Conservation (phyloP, 2,113 vertebrate genomes). For the Marcusenius ussheri region DNA sequence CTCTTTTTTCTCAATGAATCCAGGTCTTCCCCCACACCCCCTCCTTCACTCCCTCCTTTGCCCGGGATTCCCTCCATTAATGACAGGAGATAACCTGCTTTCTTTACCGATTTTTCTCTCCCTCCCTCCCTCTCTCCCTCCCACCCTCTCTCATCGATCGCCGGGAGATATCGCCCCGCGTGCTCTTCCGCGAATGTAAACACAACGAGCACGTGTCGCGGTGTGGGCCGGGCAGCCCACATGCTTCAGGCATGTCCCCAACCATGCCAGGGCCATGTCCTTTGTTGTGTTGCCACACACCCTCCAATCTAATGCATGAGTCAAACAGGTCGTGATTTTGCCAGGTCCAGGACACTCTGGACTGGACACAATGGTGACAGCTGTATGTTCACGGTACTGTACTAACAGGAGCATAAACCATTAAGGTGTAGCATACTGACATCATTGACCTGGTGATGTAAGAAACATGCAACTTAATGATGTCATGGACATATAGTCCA, state of each 20-base stretch:
- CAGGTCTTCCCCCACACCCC: conserved; percentile 53
- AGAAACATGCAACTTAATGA: background rate
- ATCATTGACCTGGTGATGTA: background rate
- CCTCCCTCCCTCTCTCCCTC: conserved; percentile 15
- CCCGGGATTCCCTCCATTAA: conserved; percentile 63
- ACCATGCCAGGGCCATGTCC: background rate
- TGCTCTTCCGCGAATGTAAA: conserved; percentile 64
- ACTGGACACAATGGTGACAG: background rate
- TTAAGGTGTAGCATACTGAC: background rate
- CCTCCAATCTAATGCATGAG: background rate
- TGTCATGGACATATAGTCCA: background rate
- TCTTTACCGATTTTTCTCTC: conserved; percentile 60
- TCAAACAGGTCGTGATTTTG: background rate
- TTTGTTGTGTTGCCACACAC: background rate
- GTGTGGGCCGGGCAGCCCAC: conserved; percentile 4
- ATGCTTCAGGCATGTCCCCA: background rate
- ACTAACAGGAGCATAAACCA: background rate
- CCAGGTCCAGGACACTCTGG: background rate
- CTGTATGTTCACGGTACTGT: background rate
- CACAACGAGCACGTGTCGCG: conserved; percentile 52
- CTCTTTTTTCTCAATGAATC: conserved; percentile 66
- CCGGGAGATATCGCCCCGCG: conserved; percentile 59
- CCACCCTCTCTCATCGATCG: conserved; percentile 61
- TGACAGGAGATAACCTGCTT: conserved; percentile 69
- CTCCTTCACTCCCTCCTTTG: conserved; percentile 42